These are phyloP conservation scores for Zaprionus inermis DNA, from an alignment of 1,140 invertebrate species.

Conservation along the genomic window DNA sequence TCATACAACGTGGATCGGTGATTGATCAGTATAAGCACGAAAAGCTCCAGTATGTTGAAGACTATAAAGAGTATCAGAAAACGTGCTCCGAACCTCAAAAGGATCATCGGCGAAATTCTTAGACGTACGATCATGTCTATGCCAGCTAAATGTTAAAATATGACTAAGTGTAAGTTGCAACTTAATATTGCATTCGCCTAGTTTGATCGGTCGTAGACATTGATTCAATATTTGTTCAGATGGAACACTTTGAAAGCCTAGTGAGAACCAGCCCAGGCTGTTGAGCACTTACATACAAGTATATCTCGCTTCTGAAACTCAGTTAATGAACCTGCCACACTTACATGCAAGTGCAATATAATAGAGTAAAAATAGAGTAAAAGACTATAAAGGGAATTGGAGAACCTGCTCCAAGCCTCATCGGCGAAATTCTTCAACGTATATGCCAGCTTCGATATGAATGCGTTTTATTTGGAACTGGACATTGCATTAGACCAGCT, in stretches of 20 bases:
- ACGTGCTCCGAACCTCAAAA: background rate
- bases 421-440: background rate
- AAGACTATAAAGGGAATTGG: background rate
- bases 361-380: too few relatives aligned
- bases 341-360: too few relatives aligned
- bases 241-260: background rate
- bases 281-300: background rate
- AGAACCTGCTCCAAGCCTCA: background rate
- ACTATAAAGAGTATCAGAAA: background rate
- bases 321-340: too few relatives aligned
- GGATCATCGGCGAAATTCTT: background rate
- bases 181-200: background rate
- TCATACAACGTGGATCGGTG: background rate
- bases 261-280: background rate
- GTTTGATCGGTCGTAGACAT: background rate
- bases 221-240: background rate
- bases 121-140: background rate
- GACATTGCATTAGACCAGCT: background rate
- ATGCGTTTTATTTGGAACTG: background rate
- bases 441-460: background rate
- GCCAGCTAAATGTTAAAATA: background rate
- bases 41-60: background rate
- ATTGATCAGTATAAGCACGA: background rate
- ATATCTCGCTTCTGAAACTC: too few relatives aligned
- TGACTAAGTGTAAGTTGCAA: background rate